Conservation (phyloP, 2,113 vertebrate genomes). For the Scomber japonicus region DNA sequence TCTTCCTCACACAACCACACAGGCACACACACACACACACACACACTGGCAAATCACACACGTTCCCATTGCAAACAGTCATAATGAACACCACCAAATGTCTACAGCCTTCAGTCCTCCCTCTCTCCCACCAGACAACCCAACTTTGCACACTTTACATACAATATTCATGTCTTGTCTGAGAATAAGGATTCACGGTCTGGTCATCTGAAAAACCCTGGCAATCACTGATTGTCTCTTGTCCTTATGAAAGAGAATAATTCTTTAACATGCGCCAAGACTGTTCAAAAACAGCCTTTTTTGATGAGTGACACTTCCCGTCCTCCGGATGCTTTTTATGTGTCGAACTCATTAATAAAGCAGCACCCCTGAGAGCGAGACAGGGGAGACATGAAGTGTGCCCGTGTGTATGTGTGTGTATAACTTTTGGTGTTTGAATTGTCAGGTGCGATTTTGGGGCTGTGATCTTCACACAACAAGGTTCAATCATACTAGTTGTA, state of each 20-base stretch:
- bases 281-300: conserved; percentile 94
- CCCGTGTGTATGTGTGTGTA: conserved; percentile 34
- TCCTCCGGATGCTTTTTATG: conserved; percentile 97
- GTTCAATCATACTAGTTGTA: conserved; percentile 82
- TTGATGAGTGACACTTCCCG: conserved; percentile 97
- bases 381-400: conserved; percentile 72
- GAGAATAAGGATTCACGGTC: conserved; percentile 91
- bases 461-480: conserved; percentile 94
- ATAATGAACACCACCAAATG: conserved; percentile 69
- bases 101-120: conserved; percentile 69
- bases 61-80: conserved; percentile 74
- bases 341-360: conserved; percentile 99
- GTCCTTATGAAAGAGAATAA: conserved; percentile 97
- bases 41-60: conserved; percentile 44
- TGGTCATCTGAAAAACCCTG: conserved; percentile 93
- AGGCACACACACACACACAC: conserved; percentile 32
- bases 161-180: conserved; percentile 96
- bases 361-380: conserved; percentile 91
- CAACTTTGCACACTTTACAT: conserved; percentile 94
- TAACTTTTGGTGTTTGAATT: conserved; percentile 92
- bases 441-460: conserved; percentile 96
- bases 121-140: conserved; percentile 86
- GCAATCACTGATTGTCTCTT: conserved; percentile 93
- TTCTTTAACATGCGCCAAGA: conserved; percentile 96
- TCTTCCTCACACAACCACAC: conserved; percentile 48